Base-by-base conservation (phyloP, 2,113 vertebrate species). In the Prinia subflava region DNA sequence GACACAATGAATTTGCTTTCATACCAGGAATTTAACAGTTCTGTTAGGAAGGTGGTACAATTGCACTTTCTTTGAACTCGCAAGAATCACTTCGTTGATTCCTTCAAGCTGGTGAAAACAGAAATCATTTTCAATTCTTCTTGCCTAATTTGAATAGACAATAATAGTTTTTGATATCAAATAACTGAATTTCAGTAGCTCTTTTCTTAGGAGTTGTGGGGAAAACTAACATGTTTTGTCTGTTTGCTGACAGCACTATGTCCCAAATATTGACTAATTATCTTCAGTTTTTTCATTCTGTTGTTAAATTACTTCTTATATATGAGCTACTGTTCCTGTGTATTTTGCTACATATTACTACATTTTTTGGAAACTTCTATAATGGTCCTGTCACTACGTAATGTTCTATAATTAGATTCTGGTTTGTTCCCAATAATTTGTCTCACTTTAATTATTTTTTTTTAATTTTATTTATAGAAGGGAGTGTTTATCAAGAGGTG, bases 401-500 rank as follows among this genome's bases (percentile, higher is more conserved):
- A 69, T 6, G 1, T 37, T 89, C 24, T 69, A 11, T 53, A 74
- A 47, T 20, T 37, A n/a, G 1, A 5, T 70, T 70, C 33, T 62
- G 7, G 2, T 67, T 87, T 37, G 22, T 17, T 71, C 62, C 17
- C 11, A 59, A 3, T 78, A 24, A 62, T 70, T 88, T 60, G 49
- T 57, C 6, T 12, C 8, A 11, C 53, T 31, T 22, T 24, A 39
- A 39, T 39, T 39, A 39, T 39, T 7, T 18, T 20, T 37, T 25
- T 17, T n/a, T n/a, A n/a, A 14, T 64, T 76, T 10, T 60, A 2
- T 57, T 68, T 64, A 25, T 14, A 35, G 30, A 68, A 63, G 3
- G 3, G 4, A 56, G 7, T 17, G 6, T 67, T 57, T 39, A 9
- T 20, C 10, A 15, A 17, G 4, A 24, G 8, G 2, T 10, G 0